Evolutionary conservation across 37 sponge, comb jelly and placozoan genomes (phyloP).

Genomic region (Mnemiopsis leidyi): DNA sequence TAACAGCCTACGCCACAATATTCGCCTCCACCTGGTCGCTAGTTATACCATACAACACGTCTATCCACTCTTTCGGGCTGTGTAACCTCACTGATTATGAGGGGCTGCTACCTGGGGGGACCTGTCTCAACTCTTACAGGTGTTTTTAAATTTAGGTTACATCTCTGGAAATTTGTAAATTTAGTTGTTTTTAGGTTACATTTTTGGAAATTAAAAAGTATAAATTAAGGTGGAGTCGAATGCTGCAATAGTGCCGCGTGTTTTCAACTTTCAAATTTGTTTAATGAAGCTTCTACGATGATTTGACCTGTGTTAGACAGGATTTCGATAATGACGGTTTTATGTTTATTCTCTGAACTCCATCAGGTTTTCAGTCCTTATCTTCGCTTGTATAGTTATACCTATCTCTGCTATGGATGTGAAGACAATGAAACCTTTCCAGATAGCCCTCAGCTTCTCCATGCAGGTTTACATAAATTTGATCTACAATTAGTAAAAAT

Average conservation of each 20-base stretch:
- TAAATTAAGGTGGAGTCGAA: too few relatives aligned
- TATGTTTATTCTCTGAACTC: too few relatives aligned
- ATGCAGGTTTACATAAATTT: too few relatives aligned
- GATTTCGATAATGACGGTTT: too few relatives aligned
- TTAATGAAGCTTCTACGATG: neutral
- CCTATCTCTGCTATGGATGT: slow-evolving; percentile 36
- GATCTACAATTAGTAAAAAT: too few relatives aligned
- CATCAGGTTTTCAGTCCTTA: slow-evolving; percentile 40
- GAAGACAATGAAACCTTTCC: slow-evolving; percentile 63
- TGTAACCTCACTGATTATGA: slow-evolving; percentile 47
- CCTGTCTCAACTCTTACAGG: slow-evolving; percentile 64
- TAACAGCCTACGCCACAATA: slow-evolving; percentile 53
- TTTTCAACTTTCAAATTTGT: neutral
- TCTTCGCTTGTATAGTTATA: slow-evolving; percentile 29
- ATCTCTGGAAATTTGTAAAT: too few relatives aligned
- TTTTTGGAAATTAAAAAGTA: too few relatives aligned
- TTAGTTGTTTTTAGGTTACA: too few relatives aligned
- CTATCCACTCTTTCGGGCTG: neutral
- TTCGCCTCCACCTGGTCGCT: slow-evolving; percentile 52
- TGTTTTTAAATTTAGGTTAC: too few relatives aligned
- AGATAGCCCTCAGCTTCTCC: slow-evolving; percentile 51
- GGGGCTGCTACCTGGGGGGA: slow-evolving; percentile 6
- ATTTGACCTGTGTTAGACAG: too few relatives aligned
- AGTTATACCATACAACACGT: slow-evolving; percentile 53
- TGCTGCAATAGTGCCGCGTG: neutral